Base-by-base conservation (phyloP, 2,113 vertebrate species). In the Hippocampus comes region DNA sequence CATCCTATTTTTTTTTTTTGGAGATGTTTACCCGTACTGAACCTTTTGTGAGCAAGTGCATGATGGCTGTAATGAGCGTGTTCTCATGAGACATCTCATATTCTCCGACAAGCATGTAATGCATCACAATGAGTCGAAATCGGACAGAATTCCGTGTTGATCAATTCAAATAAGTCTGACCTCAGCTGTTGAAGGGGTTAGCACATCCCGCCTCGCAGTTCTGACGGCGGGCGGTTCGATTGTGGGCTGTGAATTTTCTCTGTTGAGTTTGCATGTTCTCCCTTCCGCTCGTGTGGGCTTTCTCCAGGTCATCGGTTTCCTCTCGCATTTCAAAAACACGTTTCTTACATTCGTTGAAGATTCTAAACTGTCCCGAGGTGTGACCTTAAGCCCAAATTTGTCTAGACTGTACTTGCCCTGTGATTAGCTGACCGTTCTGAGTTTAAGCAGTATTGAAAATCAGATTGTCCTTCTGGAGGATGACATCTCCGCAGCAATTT, bases 401-500 rank as follows among this genome's bases (percentile, higher is more conserved):
- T 34, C 30, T 34, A 34, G 30, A 34, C 4, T 34, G 4, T 34
- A 30, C 27, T 30, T 30, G 27, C 27, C 27, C 27, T 30, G 2
- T 30, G 27, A 30, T 30, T 30, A 30, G 27, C 42, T 43, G 9
- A 43, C 42, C 42, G 6, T 43, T 43, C 42, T 43, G 42, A 11
- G 11, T 9, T 1, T 9, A 43, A 43, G 42, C 42, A 43, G 42
- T 9, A 43, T 11, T 1, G 42, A 11, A 43, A 43, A 43, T 43
- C 2, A 42, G 34, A n/a, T 49, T 63, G 27, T 75, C 75, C 55
- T 21, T 48, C 57, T 49, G 23, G 34, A 78, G 56, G 74, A 80
- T 15, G 12, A 56, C 20, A 27, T 72, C 74, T 76, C 69, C 12
- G 80, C 15, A 12, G 48, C 74, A 74, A 51, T 66, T 75, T 41